phyloP scores from a whole-genome alignment of 1,140 invertebrate genomes.

The Zaprionus kolodkinae region DNA sequence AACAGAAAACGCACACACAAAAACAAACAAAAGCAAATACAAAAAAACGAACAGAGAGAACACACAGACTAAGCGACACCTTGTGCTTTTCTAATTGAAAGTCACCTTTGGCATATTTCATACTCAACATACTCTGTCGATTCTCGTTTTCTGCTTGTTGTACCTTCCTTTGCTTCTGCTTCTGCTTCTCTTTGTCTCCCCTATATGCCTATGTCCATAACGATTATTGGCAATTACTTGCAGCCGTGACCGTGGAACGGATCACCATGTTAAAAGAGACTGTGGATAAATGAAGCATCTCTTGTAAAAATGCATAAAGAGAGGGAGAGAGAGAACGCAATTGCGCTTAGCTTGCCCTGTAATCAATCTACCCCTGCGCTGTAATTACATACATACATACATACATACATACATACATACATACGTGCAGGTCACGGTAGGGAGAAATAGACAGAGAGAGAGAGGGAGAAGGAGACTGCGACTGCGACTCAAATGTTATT shows the following conservation, averaged over 20 bases:
- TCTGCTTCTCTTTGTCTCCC: neutral
- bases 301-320: too few relatives aligned
- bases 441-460: neutral
- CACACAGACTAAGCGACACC: slow-evolving; percentile 27
- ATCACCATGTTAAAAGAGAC: slow-evolving; percentile 22
- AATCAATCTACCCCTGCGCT: neutral
- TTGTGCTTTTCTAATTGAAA: slow-evolving; percentile 54
- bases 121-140: slow-evolving; percentile 22
- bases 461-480: neutral
- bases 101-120: slow-evolving; percentile 76
- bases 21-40: slow-evolving; percentile 13
- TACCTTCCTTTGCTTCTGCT: slow-evolving; percentile 36
- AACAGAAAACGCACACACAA: slow-evolving; percentile 46
- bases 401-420: neutral
- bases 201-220: neutral
- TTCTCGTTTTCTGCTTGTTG: slow-evolving; percentile 21
- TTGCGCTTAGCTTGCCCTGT: too few relatives aligned
- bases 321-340: too few relatives aligned
- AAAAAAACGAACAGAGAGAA: too few relatives aligned
- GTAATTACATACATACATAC: slow-evolving; percentile 20
- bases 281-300: slow-evolving; percentile 16
- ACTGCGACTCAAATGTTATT: neutral
- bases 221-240: slow-evolving; percentile 75
- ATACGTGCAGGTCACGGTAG: neutral
- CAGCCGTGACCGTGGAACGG: slow-evolving; percentile 66